Evolutionary conservation across 2,797 vertebrate species (phyloP), one percentile per base, ranked within the genome.

Genomic region (Sebastes variabilis): DNA sequence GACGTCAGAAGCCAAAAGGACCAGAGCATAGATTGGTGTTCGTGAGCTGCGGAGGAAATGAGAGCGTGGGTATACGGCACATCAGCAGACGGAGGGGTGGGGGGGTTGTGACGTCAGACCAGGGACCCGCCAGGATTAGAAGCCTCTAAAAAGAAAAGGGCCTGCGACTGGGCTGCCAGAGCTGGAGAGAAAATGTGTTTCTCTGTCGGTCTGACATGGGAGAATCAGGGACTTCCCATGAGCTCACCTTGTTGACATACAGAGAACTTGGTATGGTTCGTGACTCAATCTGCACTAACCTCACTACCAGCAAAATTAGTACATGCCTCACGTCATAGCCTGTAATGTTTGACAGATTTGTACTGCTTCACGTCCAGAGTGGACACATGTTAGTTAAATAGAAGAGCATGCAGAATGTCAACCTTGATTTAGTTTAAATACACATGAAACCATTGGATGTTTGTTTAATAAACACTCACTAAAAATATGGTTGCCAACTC

Each of bases 71-170:
- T 96, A 42, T 42, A 96, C 90, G 94, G 96, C 96, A 96, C 96
- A 96, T 96, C 94, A 92, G 95, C 97, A 96, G 96, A 97, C 95
- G 90, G 56, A 69, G 73, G 81, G 85, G 74, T 36, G 94, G 95
- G 91, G 94, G 76, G 72, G 87, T 83, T 83, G 93, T 98, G 98
- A 99, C 97, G 97, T 98, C 97, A 98, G 81, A 38, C 24, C 46
- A 46, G 92, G 79, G 74, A 91, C 95, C 95, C 94, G 96, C 97
- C 97, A 98, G 97, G 97, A 98, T 99, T 99, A 99, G 98, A 97
- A 99, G 95, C 96, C 97, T 97, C 97, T 99, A 98, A 98, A 99
- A 99, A 97, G 97, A 91, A 91, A 30, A 93, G 92, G 89, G 83
- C 76, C 82, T 91, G 64, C 72, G 80, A 80, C 84, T 65, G 75